Conservation (phyloP, 2,888 invertebrate species). For the Andricus curvator region DNA sequence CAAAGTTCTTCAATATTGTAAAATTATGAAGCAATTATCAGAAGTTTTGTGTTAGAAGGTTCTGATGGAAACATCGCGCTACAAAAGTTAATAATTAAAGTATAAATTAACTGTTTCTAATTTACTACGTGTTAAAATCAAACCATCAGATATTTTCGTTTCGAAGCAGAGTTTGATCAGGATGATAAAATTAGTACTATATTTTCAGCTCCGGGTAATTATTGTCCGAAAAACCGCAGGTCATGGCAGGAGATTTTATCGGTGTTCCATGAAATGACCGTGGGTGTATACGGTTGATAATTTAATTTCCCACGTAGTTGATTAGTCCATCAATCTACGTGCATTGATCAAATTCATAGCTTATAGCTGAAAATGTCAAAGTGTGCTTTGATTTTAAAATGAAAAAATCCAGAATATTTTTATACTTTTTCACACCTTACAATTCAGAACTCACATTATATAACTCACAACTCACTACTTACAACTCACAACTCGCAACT, state of each 20-base stretch:
- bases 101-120: not conserved
- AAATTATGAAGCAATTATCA: no score
- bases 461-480: no score
- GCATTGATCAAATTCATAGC: not conserved
- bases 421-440: no score
- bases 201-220: not conserved
- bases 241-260: not conserved
- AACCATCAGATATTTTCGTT: not conserved
- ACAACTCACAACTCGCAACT: no score
- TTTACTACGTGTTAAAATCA: not conserved
- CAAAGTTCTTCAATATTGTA: no score
- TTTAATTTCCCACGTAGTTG: not conserved
- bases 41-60: no score
- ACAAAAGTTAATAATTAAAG: no score
- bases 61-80: no score
- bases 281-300: not conserved
- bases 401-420: no score
- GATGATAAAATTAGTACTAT: not conserved
- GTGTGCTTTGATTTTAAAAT: not conserved
- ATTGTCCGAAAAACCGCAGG: not conserved
- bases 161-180: not conserved
- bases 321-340: not conserved
- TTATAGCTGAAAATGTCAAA: not conserved
- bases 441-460: no score
- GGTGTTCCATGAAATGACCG: not conserved